phyloP scores from a whole-genome alignment of 1,140 invertebrate genomes.

The Coenobita brevimanus region DNA sequence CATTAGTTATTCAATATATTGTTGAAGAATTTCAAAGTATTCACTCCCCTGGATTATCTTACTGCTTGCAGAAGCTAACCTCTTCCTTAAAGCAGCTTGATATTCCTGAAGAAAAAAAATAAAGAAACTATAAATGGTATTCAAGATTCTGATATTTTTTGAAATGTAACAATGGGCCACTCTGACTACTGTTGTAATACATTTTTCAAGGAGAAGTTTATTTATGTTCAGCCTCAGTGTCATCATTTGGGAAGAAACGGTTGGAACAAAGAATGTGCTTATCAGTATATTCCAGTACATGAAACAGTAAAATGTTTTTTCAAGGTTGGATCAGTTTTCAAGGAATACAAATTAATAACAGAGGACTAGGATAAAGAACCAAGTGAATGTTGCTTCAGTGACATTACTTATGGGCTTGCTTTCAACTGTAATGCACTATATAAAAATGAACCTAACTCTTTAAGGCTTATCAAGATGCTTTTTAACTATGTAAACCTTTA shows the following conservation, averaged over 20 bases:
- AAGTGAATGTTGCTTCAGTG: slow-evolving; percentile 7
- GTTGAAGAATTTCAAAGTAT: no score
- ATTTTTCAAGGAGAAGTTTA: slow-evolving; percentile 12
- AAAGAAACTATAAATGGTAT: background rate
- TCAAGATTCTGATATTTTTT: slow-evolving; percentile 12
- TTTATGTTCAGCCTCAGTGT: slow-evolving; percentile 1
- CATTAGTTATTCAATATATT: no score
- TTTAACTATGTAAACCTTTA: background rate
- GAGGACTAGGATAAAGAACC: background rate
- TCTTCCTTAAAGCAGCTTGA: no score
- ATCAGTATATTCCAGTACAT: slow-evolving; percentile 10
- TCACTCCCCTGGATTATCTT: no score
- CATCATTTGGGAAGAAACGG: slow-evolving; percentile 17
- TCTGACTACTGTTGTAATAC: background rate
- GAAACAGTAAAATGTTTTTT: slow-evolving; percentile 5
- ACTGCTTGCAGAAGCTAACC: no score
- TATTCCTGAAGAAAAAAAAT: no score
- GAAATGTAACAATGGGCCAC: slow-evolving; percentile 2
- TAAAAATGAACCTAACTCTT: slow-evolving; percentile 8
- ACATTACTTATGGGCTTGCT: no score
- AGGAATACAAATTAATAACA: slow-evolving; percentile 4
- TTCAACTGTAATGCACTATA: background rate
- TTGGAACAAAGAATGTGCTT: slow-evolving; percentile 9
- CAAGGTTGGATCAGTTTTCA: background rate
- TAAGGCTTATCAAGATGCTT: slow-evolving; percentile 1